phyloP scores from a whole-genome alignment of 2,888 invertebrate species.

The Lordiphosa andalusiaca region DNA sequence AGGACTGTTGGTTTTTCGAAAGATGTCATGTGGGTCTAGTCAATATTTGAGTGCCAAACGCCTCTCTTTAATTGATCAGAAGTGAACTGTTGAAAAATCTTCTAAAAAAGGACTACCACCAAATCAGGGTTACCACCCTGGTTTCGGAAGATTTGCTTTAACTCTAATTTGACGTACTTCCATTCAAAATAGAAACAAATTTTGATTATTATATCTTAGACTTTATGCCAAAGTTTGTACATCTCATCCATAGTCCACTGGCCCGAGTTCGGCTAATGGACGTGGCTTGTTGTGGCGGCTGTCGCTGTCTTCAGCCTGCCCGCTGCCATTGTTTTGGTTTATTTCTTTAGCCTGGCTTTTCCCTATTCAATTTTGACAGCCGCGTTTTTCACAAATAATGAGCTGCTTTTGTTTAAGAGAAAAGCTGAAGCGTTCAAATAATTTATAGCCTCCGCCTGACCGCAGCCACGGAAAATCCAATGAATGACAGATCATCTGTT shows the following conservation, averaged over 20 bases:
- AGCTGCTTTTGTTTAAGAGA: slow-evolving; percentile 54
- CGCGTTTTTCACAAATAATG: slow-evolving; percentile 74
- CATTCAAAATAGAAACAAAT: too few species aligned
- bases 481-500: slow-evolving; percentile 1
- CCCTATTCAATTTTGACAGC: slow-evolving; percentile 74
- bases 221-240: too few species aligned
- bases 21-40: too few species aligned
- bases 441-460: slow-evolving; percentile 52
- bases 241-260: slow-evolving; percentile 1
- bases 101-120: too few species aligned
- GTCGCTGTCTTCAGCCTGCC: slow-evolving; percentile 20
- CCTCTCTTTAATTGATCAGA: too few species aligned
- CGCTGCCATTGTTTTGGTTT: slow-evolving; percentile 58
- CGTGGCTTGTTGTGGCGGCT: slow-evolving; percentile 23
- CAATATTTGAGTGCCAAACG: too few species aligned
- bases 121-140: too few species aligned
- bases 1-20: too few species aligned
- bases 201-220: too few species aligned
- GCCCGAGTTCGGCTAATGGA: slow-evolving; percentile 54
- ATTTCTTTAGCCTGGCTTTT: slow-evolving; percentile 47
- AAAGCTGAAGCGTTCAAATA: slow-evolving; percentile 44
- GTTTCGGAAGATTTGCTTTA: too few species aligned
- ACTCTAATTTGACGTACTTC: too few species aligned
- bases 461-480: slow-evolving; percentile 19
- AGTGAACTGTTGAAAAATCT: too few species aligned